Evolutionary conservation across 2,888 invertebrate species (phyloP), one percentile per base, ranked within the genome.

Genomic region (Drosophila fulvimacula): DNA sequence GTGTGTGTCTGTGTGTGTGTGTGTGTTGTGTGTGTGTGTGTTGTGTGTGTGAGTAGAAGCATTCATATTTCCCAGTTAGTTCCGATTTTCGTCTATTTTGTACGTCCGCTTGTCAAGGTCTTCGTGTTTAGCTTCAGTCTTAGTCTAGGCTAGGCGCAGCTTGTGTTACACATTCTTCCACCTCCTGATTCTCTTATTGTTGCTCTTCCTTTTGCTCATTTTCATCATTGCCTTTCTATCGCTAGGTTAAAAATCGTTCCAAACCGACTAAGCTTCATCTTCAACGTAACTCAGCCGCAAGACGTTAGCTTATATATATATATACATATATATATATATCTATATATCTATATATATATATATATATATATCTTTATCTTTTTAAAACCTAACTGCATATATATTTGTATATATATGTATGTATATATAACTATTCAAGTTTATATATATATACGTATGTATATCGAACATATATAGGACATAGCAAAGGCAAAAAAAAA

Each of bases 221-320:
- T 13, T 51, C 36, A 44, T 44, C 34, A 56, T 9, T 34, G 56
- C 56, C 44, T 56, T 44, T 44, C 44, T 34, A 56, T 44, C 34
- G 24, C 44, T 34, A 56, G 34, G 13, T 24, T 2, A 32, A 24
- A 2, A 32, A n/a, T 2, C 46, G 30, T 11, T 2, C 27, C 11
- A 56, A 56, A 21, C n/a, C 34, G 17, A 0, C 11, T 11, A 21
- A 44, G 13, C 19, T 10, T 15, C 19, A 15, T 2, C 19, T 21
- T 34, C 34, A 34, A 36, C 19, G 41, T 21, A 32, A 10, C 13
- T 10, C 41, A 21, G n/a, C 19, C 15, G 21, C 41, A 32, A 30
- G 32, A 21, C 55, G 32, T 52, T 36, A 11, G 34, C 15, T 3
- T 13, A 21, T 32, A 32, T 49, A 32, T 32, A 7, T 13, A 19